Conservation (phyloP, 2,797 vertebrate genomes). For the Pseudotriccus pelzelni region DNA sequence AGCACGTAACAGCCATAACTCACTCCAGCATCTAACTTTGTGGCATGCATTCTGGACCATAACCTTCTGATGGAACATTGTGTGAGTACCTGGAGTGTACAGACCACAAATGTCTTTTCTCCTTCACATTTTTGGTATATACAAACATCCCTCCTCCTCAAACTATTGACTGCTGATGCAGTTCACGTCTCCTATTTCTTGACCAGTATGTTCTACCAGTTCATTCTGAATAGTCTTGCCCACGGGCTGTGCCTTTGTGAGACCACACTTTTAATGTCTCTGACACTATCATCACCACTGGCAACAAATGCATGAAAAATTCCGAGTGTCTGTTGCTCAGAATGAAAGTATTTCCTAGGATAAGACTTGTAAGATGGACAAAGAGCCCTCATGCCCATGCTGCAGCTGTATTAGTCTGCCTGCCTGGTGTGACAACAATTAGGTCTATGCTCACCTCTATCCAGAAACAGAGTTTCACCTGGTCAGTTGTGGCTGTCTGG, state of each 20-base stretch:
- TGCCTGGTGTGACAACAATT: not conserved
- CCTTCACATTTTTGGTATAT: not conserved
- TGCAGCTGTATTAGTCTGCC: not conserved
- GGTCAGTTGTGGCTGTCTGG: not conserved
- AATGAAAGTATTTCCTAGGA: not conserved
- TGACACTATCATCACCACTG: not conserved
- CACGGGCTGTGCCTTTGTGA: not conserved
- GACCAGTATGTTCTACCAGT: not conserved
- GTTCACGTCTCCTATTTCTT: not conserved
- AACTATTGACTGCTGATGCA: not conserved
- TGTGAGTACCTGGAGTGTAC: not conserved
- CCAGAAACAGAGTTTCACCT: not conserved
- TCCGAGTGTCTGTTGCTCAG: not conserved
- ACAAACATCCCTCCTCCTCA: not conserved
- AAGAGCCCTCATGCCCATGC: not conserved
- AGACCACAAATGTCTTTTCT: not conserved
- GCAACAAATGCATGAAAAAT: not conserved
- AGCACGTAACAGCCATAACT: not conserved
- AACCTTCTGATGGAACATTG: not conserved
- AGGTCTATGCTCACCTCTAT: not conserved
- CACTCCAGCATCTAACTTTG: not conserved
- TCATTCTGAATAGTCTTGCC: not conserved
- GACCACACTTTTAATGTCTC: not conserved
- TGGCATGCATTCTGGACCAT: not conserved
- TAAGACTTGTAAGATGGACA: not conserved